A percentile compares a stretch with the other conserved stretches of the same genome.
Conservation (phyloP, 2,113 vertebrate species). For the Cephalopholis sonnerati region DNA sequence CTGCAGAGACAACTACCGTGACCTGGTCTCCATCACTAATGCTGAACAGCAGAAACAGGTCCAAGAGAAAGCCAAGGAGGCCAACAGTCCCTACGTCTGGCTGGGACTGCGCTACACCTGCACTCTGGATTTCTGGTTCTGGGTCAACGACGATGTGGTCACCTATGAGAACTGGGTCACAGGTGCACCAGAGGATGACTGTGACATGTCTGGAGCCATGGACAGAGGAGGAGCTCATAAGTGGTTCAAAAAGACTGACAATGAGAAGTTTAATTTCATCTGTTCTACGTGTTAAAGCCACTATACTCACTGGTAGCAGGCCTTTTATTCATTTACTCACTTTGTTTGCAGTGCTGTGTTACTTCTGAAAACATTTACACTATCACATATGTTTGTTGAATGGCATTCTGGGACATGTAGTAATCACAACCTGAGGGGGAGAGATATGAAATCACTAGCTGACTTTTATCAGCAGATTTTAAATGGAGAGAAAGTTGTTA, state of each 20-base stretch:
- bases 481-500: too few relatives aligned
- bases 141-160: constrained; percentile 29
- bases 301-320: background rate
- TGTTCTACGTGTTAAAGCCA: constrained; percentile 13
- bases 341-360: constrained; percentile 2
- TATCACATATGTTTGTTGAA: background rate
- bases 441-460: background rate
- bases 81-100: constrained; percentile 27
- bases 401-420: background rate
- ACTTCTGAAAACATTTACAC: background rate
- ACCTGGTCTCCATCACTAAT: too few relatives aligned
- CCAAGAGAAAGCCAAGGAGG: too few relatives aligned
- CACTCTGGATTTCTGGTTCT: constrained; percentile 51
- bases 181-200: accelerated
- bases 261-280: constrained; percentile 25
- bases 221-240: background rate
- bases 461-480: too few relatives aligned
- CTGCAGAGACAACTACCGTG: too few relatives aligned
- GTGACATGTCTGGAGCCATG: constrained; percentile 38
- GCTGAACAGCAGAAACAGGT: too few relatives aligned
- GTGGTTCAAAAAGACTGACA: constrained; percentile 9
- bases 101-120: constrained; percentile 61
- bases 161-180: background rate
- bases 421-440: background rate
- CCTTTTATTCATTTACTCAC: background rate